phyloP scores from a whole-genome alignment of 2,797 vertebrate species.

The Cirrhinus molitorella region DNA sequence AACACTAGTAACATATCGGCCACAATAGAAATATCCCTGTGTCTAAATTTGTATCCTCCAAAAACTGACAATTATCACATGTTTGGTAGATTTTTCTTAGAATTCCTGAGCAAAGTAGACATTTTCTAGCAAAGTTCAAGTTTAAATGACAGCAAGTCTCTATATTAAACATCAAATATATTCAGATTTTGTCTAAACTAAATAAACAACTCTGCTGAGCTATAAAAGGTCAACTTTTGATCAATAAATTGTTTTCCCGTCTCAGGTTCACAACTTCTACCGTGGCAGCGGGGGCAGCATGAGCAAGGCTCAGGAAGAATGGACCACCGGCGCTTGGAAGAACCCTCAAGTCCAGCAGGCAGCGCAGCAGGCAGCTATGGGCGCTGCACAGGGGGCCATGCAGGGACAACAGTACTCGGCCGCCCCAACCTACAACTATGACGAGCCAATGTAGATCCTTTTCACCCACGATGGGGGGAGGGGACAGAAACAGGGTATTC shows the following conservation, averaged over 20 bases:
- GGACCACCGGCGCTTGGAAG: slow-evolving; percentile 97
- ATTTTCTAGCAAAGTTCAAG: neutral
- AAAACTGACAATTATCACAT: neutral
- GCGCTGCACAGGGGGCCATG: slow-evolving; percentile 90
- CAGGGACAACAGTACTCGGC: slow-evolving; percentile 87
- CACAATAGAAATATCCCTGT: neutral
- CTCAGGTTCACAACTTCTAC: slow-evolving; percentile 95
- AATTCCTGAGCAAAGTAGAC: neutral
- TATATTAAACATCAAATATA: neutral
- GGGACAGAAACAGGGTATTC: slow-evolving; percentile 49
- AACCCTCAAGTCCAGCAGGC: slow-evolving; percentile 95
- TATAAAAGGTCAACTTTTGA: neutral
- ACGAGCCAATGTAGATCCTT: slow-evolving; percentile 92
- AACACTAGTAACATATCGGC: no score
- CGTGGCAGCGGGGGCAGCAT: slow-evolving; percentile 95
- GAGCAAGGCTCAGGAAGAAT: slow-evolving; percentile 98
- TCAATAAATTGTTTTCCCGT: neutral
- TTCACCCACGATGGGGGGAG: slow-evolving; percentile 56
- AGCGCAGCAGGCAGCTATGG: slow-evolving; percentile 92
- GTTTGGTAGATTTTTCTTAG: neutral
- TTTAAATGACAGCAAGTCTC: neutral
- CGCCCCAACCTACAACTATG: slow-evolving; percentile 95
- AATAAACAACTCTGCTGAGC: neutral
- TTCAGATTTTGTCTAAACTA: neutral
- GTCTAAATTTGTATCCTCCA: neutral